Evolutionary conservation across 2,888 invertebrate species (phyloP).

Genomic region (Venusia cambrica): DNA sequence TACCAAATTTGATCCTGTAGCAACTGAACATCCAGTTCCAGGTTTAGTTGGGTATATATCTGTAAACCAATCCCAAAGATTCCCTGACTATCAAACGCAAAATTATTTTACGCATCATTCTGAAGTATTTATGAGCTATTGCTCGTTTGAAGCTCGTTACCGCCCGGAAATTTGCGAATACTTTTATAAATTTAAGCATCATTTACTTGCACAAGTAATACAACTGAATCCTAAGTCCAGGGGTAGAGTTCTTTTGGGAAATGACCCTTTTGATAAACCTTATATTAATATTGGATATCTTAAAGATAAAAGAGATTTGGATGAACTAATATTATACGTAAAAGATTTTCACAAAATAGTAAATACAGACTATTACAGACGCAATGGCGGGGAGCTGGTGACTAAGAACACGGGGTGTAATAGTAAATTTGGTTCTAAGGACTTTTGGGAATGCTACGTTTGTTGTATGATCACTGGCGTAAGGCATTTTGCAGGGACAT

Average conservation of each 20-base stretch:
- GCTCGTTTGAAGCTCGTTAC: not conserved
- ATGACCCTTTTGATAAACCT: not conserved
- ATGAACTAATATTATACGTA: not conserved
- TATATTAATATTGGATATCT: not conserved
- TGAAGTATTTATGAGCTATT: too few relatives aligned
- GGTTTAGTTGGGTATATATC: too few relatives aligned
- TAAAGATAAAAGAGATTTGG: not conserved
- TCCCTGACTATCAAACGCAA: constrained; percentile 1
- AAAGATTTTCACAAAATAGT: not conserved
- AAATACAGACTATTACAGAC: not conserved
- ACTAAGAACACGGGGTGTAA: too few relatives aligned
- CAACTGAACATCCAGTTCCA: too few relatives aligned
- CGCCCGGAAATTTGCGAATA: not conserved
- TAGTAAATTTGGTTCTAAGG: too few relatives aligned
- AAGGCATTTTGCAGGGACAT: not conserved
- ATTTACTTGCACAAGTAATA: too few relatives aligned
- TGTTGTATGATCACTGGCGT: not conserved
- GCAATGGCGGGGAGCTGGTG: not conserved
- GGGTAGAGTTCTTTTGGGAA: not conserved
- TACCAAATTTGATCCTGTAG: too few relatives aligned
- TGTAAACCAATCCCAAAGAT: not conserved
- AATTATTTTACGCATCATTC: too few relatives aligned
- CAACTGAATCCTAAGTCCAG: not conserved
- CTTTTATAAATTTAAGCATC: not conserved
- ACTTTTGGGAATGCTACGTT: not conserved